Conservation (phyloP, 2,113 vertebrate genomes). For the Planiliza haematocheilus region DNA sequence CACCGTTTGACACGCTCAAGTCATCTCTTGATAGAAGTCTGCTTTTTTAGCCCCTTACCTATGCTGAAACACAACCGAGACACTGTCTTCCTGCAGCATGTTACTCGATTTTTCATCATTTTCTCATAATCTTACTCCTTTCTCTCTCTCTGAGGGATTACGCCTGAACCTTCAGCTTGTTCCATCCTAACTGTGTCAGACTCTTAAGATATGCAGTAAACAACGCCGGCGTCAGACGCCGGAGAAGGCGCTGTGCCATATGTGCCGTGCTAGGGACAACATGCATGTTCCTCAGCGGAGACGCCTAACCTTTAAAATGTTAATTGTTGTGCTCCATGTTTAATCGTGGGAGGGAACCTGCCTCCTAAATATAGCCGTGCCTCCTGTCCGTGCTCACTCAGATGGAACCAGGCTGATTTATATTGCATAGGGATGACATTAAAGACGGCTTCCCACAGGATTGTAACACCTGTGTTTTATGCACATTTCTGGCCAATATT, state of each 20-base stretch:
- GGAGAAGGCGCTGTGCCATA: slow-evolving; percentile 19
- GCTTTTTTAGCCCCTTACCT: slow-evolving; percentile 44
- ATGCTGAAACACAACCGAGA: slow-evolving; percentile 58
- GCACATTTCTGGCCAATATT: slow-evolving; percentile 1
- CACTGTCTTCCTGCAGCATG: slow-evolving; percentile 42
- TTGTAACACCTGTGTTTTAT: slow-evolving; percentile 5
- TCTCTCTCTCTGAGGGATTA: slow-evolving; percentile 54
- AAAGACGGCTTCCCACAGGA: slow-evolving; percentile 26
- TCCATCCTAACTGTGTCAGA: slow-evolving; percentile 67
- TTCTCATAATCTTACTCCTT: slow-evolving; percentile 59
- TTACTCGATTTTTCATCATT: slow-evolving; percentile 74
- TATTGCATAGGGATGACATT: slow-evolving; percentile 48
- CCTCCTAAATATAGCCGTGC: slow-evolving; percentile 37
- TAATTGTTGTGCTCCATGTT: slow-evolving; percentile 59
- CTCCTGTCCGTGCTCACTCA: slow-evolving; percentile 25
- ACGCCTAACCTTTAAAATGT: slow-evolving; percentile 71
- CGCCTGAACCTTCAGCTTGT: slow-evolving; percentile 47
- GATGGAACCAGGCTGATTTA: slow-evolving; percentile 44
- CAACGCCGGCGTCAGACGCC: slow-evolving; percentile 32
- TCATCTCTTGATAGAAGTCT: slow-evolving; percentile 51
- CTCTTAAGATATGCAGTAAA: slow-evolving; percentile 64
- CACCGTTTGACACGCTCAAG: slow-evolving; percentile 26
- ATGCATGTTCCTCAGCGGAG: slow-evolving; percentile 39
- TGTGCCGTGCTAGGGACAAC: slow-evolving; percentile 24
- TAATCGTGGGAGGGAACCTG: slow-evolving; percentile 37